Evolutionary conservation across 2,797 vertebrate species (phyloP), one percentile per base, ranked within the genome.

Genomic region (Pseudopleuronectes americanus): DNA sequence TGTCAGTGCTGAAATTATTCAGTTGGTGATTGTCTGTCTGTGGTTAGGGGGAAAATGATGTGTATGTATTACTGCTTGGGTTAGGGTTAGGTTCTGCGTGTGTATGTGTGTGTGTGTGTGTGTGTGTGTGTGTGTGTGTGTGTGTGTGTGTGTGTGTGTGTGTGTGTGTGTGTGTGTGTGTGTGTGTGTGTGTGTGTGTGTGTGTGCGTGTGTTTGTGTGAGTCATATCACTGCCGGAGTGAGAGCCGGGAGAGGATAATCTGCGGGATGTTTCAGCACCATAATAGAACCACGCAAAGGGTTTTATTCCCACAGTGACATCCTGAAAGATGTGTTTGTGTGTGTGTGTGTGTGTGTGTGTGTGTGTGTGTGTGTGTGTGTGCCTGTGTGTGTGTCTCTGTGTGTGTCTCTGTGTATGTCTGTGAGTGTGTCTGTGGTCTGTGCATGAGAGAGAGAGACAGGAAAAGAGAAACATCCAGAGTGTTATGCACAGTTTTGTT

Each of bases 231-330:
- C 65, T 64, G 80, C 48, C 68, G 82, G 78, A 79, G 73, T 73
- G 68, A 79, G 64, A 84, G 81, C 78, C 82, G 87, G 81, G 64
- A 71, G 61, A 80, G 84, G 88, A 89, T 91, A 89, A 92, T 92
- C 88, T 91, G 83, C 70, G 63, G 87, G 79, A 87, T 89, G 86
- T 89, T 87, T 89, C 78, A 84, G 87, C 81, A 49, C 72, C 21
- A 63, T 77, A 82, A 88, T 81, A 84, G 76, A 84, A 78, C 64
- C 73, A 71, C 19, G 28, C 72, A 71, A 1, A 81, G 71, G 83
- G 64, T 82, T 90, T 84, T 84, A 85, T 82, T 85, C 57, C 70
- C 57, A 74, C 54, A 74, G 78, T 81, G 84, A 81, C 80, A 72
- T 76, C 47, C 64, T 70, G 51, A 79, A 71, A 73, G 33, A 64